Conservation (phyloP, 2,797 vertebrate species). For the Denticeps clupeoides region DNA sequence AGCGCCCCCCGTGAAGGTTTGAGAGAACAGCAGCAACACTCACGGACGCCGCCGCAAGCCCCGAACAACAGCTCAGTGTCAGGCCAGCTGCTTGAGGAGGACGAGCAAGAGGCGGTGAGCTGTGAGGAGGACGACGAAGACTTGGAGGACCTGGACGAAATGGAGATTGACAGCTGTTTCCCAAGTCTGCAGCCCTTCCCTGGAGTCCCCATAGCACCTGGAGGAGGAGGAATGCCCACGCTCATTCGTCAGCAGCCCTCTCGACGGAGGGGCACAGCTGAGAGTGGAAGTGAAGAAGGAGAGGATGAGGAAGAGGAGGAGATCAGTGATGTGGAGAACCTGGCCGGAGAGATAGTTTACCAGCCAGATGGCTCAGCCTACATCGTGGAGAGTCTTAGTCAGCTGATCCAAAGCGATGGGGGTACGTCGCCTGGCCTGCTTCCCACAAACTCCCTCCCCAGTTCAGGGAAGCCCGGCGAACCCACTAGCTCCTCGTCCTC, state of each 20-base stretch:
- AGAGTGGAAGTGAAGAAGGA: constrained; percentile 86
- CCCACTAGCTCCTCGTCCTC: constrained; percentile 76
- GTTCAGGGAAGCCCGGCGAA: constrained; percentile 66
- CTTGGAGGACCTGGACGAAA: constrained; percentile 78
- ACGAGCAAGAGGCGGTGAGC: constrained; percentile 70
- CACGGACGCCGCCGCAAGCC: constrained; percentile 44
- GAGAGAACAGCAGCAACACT: constrained; percentile 54
- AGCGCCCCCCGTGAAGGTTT: constrained; percentile 52
- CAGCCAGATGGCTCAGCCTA: constrained; percentile 98
- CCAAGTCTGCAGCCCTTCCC: constrained; percentile 70
- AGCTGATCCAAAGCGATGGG: constrained; percentile 88
- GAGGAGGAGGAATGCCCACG: constrained; percentile 64
- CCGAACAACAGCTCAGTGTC: constrained; percentile 46
- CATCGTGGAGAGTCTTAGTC: constrained; percentile 98
- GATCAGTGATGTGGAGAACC: constrained; percentile 93
- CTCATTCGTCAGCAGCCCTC: constrained; percentile 60
- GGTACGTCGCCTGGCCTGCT: constrained; percentile 59
- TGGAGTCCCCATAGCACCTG: constrained; percentile 58
- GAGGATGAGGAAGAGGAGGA: constrained; percentile 85
- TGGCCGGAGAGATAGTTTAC: constrained; percentile 95
- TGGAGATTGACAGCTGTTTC: constrained; percentile 97
- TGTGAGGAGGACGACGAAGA: constrained; percentile 69
- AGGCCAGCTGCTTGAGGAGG: constrained; percentile 56
- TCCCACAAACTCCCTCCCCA: constrained; percentile 77
- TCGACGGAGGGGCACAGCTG: constrained; percentile 54